Percentiles rank a stretch among this genome's conserved stretches.
Evolutionary conservation across 2,888 invertebrate species (phyloP).

Genomic region (Atrina japonica): DNA sequence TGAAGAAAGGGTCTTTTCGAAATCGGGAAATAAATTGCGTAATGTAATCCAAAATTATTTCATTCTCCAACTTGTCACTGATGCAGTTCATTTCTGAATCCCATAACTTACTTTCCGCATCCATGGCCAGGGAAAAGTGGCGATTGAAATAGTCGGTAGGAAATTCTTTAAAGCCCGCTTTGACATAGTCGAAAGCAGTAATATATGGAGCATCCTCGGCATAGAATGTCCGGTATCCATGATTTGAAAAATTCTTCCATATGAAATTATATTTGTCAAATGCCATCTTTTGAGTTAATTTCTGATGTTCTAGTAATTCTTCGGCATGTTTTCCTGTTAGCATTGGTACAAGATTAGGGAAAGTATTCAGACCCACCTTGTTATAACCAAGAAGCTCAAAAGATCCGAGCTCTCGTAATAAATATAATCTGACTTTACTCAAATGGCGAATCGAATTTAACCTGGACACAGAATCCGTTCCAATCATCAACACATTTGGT

Average conservation of each 20-base stretch:
- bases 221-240: conserved; percentile 88
- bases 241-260: conserved; percentile 90
- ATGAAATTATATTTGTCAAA: conserved; percentile 85
- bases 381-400: conserved; percentile 92
- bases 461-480: conserved; percentile 92
- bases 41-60: conserved; percentile 84
- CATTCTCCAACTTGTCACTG: conserved; percentile 86
- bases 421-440: conserved; percentile 84
- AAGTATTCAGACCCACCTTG: conserved; percentile 96
- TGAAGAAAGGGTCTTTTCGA: conserved; percentile 86
- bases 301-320: conserved; percentile 45
- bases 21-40: conserved; percentile 84
- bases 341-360: conserved; percentile 90
- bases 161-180: conserved; percentile 86
- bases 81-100: conserved; percentile 83
- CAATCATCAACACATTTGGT: conserved; percentile 90
- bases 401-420: conserved; percentile 85
- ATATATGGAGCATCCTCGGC: conserved; percentile 91
- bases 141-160: conserved; percentile 93
- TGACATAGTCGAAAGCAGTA: conserved; percentile 90
- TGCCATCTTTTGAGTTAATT: neutral
- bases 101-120: conserved; percentile 66
- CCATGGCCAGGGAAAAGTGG: conserved; percentile 86
- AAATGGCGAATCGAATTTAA: conserved; percentile 91
- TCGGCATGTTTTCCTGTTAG: conserved; percentile 81